Base-by-base conservation (phyloP, 2,888 invertebrate species). In the Latrodectus elegans region DNA sequence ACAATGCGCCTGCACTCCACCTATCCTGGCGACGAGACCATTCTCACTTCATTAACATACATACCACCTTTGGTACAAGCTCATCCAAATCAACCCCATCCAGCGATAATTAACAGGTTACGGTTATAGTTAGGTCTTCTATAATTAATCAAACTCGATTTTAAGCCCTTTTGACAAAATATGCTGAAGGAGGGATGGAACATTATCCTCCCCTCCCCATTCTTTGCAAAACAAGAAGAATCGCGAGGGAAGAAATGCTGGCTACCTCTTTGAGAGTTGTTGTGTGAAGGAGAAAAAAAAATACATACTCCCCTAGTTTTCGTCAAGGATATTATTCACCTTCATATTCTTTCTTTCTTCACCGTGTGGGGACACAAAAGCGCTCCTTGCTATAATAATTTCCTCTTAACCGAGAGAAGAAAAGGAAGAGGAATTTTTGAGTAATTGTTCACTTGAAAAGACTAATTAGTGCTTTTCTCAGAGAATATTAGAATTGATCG, bases 131-230 rank as follows among this genome's bases (percentile, higher is more conserved):
- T 83, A 83, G 53, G 71, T 22, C 49, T 60, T 51, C 49, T 60
- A 52, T 76, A 83, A 83, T 71, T 83, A 83, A 83, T 76, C 83
- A 83, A 83, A 83, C 60, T 22, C 75, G 76, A 83, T 83, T 83
- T 83, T 83, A 83, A 71, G 75, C 70, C 83, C 76, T 75, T 79
- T 83, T 83, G 83, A 71, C 70, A 76, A 83, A 68, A 70, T 70
- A 55, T 26, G 14, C 53, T 38, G 55, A 70, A 11, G 51, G 49
- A 51, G 8, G n/a, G 71, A 55, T 15, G 38, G 53, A 74, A 51
- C 38, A 38, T 38, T 38, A 38, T 38, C 38, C 4, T 38, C 4
- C 38, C 4, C 4, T 38, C 38, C 38, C 38, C 38, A 38, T 38
- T 38, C 38, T 38, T 38, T 38, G 6, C 38, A 38, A 38, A 38